Evolutionary conservation across 2,113 vertebrate species (phyloP), one percentile per base, ranked within the genome.

Genomic region (Pelecanoides urinatrix): DNA sequence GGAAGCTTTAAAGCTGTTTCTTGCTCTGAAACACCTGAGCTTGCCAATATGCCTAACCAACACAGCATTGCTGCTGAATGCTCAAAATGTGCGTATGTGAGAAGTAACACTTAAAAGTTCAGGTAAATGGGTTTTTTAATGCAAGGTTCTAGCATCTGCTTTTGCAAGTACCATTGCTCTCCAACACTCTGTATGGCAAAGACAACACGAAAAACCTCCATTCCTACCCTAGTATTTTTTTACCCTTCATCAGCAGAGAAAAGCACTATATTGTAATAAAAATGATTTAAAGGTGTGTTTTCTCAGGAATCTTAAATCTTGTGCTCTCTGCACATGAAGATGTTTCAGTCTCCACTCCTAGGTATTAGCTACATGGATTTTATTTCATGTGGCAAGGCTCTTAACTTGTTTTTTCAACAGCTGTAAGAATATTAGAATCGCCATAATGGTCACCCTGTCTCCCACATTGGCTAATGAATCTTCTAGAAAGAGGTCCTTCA

Each of bases 31-130:
- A 61, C 23, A 61, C 13, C 59, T 19, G 62, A 55, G 75, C 56
- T 82, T 71, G 32, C 15, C 12, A 4, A 38, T 4, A 42, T 50
- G 52, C 62, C n/a, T 45, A 10, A 82, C 16, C 38, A 70, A 16
- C n/a, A 16, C 27, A 38, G 38, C 16, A 2, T 18, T 15, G 42
- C 63, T 61, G 44, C 27, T 13, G 49, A 56, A 59, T 5, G 26
- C 50, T 84, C 45, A 23, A 52, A 85, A 27, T 0, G 0, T 3
- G 4, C 38, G 2, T 8, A 22, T 3, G 9, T 34, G 34, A 58
- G 62, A 66, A 65, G 25, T 36, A 53, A 59, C 13, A 13, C 23
- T 58, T 23, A 7, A 7, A 65, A 84, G 36, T 47, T 62, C 14
- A 8, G 58, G 25, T 25, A 26, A 56, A 17, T 30, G 20, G 16